phyloP scores from a whole-genome alignment of 2,888 invertebrate genomes.

The Eilema griseolum region DNA sequence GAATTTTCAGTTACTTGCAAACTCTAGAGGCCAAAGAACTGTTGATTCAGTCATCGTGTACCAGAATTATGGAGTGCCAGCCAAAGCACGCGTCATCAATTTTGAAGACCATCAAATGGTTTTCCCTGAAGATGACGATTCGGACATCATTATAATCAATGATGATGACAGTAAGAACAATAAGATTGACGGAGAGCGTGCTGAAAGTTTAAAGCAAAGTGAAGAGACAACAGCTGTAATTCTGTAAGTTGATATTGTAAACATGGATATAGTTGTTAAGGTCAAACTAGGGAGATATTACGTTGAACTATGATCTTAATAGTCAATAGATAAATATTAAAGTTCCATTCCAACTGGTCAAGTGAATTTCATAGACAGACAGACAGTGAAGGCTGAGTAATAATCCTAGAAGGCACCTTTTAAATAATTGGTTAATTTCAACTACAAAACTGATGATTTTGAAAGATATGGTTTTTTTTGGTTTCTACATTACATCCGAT shows the following conservation, averaged over 20 bases:
- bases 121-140: constrained; percentile 78
- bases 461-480: no score
- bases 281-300: not conserved
- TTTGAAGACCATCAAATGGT: constrained; percentile 77
- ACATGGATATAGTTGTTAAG: not conserved
- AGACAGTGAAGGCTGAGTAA: no score
- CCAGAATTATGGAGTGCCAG: constrained; percentile 74
- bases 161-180: constrained; percentile 74
- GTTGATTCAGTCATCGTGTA: constrained; percentile 79
- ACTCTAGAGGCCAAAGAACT: constrained; percentile 91
- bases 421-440: no score
- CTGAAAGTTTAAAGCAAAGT: constrained; percentile 57
- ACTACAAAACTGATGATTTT: no score
- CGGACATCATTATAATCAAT: constrained; percentile 81
- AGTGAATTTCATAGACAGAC: no score
- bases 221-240: constrained; percentile 61
- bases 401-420: no score
- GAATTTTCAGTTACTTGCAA: constrained; percentile 92
- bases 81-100: constrained; percentile 70
- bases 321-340: not conserved
- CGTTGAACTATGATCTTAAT: not conserved
- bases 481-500: no score
- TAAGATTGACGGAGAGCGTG: constrained; percentile 60
- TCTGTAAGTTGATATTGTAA: constrained; percentile 51
- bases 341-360: no score